phyloP scores from a whole-genome alignment of 2,113 vertebrate species.

The Salvator merianae region DNA sequence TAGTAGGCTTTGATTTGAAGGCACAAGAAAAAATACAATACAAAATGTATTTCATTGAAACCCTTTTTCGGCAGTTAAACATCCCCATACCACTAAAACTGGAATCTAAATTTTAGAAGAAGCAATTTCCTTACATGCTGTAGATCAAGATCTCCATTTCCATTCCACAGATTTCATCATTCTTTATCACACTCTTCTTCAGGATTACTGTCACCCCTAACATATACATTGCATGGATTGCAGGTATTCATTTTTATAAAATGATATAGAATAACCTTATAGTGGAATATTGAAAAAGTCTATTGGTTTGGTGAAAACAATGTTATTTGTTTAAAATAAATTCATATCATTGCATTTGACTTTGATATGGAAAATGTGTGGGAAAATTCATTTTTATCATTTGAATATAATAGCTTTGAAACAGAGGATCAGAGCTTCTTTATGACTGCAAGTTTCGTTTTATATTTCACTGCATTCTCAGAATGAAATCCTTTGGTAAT shows the following conservation, averaged over 20 bases:
- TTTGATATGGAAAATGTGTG: slow-evolving; percentile 12
- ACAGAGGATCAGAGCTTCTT: background rate
- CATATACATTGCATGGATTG: slow-evolving; percentile 16
- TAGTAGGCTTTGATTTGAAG: background rate
- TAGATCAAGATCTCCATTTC: slow-evolving; percentile 38
- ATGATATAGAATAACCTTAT: slow-evolving; percentile 26
- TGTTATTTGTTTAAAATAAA: slow-evolving; percentile 32
- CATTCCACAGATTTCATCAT: slow-evolving; percentile 13
- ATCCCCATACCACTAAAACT: background rate
- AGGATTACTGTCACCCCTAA: slow-evolving; percentile 30
- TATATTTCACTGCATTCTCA: background rate
- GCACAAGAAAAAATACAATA: background rate
- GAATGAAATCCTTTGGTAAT: slow-evolving; percentile 5
- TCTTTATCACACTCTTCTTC: slow-evolving; percentile 9
- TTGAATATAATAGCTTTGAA: slow-evolving; percentile 8
- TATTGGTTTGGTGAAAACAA: background rate
- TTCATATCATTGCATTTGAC: slow-evolving; percentile 5
- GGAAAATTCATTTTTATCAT: slow-evolving; percentile 16
- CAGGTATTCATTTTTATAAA: slow-evolving; percentile 19
- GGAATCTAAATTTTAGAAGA: slow-evolving; percentile 26
- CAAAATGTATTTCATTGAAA: background rate
- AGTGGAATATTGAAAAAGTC: slow-evolving; percentile 10
- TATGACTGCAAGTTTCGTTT: slow-evolving; percentile 4
- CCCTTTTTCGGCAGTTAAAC: background rate
- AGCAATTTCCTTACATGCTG: slow-evolving; percentile 2